phyloP scores from a whole-genome alignment of 2,888 invertebrate species.

The Parthenolecanium corni region DNA sequence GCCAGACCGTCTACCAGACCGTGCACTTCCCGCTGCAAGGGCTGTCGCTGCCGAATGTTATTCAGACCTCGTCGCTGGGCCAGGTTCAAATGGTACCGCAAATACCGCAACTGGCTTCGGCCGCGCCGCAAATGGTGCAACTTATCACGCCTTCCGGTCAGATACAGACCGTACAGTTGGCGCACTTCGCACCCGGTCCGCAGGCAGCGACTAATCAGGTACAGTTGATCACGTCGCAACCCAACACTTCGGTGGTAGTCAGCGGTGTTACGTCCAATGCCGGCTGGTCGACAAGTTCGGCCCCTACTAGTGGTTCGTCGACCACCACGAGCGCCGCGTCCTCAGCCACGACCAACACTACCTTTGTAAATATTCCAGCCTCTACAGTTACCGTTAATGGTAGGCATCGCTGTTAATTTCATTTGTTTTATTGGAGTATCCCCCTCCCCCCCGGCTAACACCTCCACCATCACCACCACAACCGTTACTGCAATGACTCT shows the following conservation, averaged over 20 bases:
- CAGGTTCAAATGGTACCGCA: slow-evolving; percentile 72
- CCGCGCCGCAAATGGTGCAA: slow-evolving; percentile 61
- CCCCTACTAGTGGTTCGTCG: neutral
- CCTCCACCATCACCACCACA: too few species aligned
- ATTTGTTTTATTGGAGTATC: too few species aligned
- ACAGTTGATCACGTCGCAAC: slow-evolving; percentile 16
- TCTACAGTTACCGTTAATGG: slow-evolving; percentile 11
- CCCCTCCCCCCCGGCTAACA: too few species aligned
- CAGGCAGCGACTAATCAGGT: slow-evolving; percentile 12
- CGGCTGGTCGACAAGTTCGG: neutral
- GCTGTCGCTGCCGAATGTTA: slow-evolving; percentile 49
- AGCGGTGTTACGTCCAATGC: slow-evolving; percentile 1
- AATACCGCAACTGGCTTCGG: slow-evolving; percentile 58
- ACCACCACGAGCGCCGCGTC: neutral
- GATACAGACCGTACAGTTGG: slow-evolving; percentile 78
- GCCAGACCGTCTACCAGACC: slow-evolving; percentile 90
- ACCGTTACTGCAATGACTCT: too few species aligned
- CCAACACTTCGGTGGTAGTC: slow-evolving; percentile 6
- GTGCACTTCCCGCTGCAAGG: slow-evolving; percentile 87
- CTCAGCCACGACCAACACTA: slow-evolving; percentile 1
- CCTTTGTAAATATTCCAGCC: neutral
- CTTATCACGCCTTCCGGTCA: slow-evolving; percentile 80
- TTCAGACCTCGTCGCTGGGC: slow-evolving; percentile 40
- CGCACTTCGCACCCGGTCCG: slow-evolving; percentile 36
- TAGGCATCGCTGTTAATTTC: neutral